Base-by-base conservation (phyloP, 2,113 vertebrate genomes). In the Paramormyrops kingsleyae region DNA sequence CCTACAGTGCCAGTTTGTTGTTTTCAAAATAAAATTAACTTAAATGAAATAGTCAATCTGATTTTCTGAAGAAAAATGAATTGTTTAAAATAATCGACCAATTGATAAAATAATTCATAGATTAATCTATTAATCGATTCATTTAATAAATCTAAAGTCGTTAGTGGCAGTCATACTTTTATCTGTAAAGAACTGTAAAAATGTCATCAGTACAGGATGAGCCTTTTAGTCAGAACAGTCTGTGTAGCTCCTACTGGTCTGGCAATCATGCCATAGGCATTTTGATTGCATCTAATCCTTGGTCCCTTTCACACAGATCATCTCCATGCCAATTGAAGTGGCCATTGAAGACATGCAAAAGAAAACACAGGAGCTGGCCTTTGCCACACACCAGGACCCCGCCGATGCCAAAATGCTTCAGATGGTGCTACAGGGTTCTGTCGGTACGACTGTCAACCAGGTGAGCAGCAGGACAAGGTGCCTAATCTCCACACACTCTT, bases 261-360 rank as follows among this genome's bases (percentile, higher is more conserved):
- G 35, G 3, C 47, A 3, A 5, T 46, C 44, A 47, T 3, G 44
- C 42, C 83, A 27, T 13, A 44, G 44, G 89, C 24, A 19, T 52
- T 42, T 44, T n/a, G 27, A 53, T 39, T 17, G 42, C 52, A 62
- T 19, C 13, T 42, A 47, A 85, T n/a, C 24, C 15, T 17, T 70
- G 4, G 35, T 89, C 88, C 12, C 42, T 6, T 89, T 88, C 49
- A 59, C 35, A 46, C 90, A 99, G 99, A 97, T 99, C 87, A 99
- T 99, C 93, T 95, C 99, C 94, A 99, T 97, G 0, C 99, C 99
- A 90, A 98, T 99, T 10, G 99, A 99, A 95, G 99, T 99, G 35
- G 99, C 99, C n/a, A 99, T 99, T 46, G 99, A 99, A 93, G 99
- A 99, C 93, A 99, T 99, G 99, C 99, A 99, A 94, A 99, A 99